Conservation (phyloP, 2,113 vertebrate genomes). For the Myrmecobius fasciatus region DNA sequence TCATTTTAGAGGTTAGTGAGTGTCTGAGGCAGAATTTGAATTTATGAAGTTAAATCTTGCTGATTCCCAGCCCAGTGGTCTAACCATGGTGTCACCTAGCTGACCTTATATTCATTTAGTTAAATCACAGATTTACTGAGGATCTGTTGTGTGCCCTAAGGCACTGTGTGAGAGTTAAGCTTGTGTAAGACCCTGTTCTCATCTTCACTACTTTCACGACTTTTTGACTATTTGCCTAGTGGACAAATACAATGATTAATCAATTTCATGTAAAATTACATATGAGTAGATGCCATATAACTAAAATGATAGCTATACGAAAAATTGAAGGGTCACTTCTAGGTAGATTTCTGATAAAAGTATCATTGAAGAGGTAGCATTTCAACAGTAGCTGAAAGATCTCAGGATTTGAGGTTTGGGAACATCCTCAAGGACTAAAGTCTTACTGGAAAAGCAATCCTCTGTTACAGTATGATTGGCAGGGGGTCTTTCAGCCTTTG, state of each 20-base stretch:
- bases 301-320: neutral
- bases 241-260: neutral
- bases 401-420: neutral
- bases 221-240: neutral
- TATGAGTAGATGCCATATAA: neutral
- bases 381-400: neutral
- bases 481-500: neutral
- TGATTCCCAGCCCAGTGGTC: neutral
- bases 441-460: neutral
- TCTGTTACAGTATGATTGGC: neutral
- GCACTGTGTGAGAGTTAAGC: neutral
- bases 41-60: neutral
- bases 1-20: neutral
- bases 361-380: neutral
- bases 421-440: neutral
- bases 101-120: neutral
- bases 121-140: neutral
- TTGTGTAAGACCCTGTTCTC: neutral
- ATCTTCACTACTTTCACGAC: neutral
- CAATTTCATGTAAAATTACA: neutral
- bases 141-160: neutral
- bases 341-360: neutral
- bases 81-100: neutral
- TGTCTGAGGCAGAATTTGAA: neutral
- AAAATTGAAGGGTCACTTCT: neutral